Base-by-base conservation (phyloP, 2,797 vertebrate species). In the Macropodus opercularis region DNA sequence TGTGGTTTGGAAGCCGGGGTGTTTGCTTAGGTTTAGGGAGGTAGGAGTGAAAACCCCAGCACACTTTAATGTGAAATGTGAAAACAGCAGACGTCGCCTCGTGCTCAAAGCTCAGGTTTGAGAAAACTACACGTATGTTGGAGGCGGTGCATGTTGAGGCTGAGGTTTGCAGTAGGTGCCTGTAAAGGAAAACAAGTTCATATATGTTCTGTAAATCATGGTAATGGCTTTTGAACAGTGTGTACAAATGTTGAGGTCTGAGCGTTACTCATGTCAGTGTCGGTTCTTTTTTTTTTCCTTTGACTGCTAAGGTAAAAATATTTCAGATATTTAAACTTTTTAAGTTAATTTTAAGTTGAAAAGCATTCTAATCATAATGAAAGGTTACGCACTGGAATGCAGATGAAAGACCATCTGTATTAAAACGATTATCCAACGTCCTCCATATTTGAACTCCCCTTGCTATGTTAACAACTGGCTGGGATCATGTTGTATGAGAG, bases 1-100 rank as follows among this genome's bases (percentile, higher is more conserved):
- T 87, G 85, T 87, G 88, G 76, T 89, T 90, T 92, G 89, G 89
- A 90, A 87, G 52, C 62, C 39, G 56, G 24, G 1, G 8, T 90
- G 86, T 91, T 91, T 88, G 85, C 85, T 90, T 89, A 84, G 87
- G 83, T 88, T 75, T 85, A 43, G 64, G 79, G 81, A 59, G 67
- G 78, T 66, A 83, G 63, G 57, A 70, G 67, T 36, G 77, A 83
- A 82, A 85, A 83, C 63, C 79, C 65, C 81, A 70, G 78, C 54
- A 54, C 62, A 63, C 42, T 67, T 43, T 53, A 19, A 43, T 53
- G 57, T 65, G 72, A 71, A 61, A 69, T 27, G 71, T 17, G 34
- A 36, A 50, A 46, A 61, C 55, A 56, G 21, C 34, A 70, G 61
- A 68, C 72, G 62, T 47, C n/a, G 8, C 63, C 63, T 72, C 36